phyloP scores from a whole-genome alignment of 23 tunicate genomes.

The Oikopleura vanhoeffeni region DNA sequence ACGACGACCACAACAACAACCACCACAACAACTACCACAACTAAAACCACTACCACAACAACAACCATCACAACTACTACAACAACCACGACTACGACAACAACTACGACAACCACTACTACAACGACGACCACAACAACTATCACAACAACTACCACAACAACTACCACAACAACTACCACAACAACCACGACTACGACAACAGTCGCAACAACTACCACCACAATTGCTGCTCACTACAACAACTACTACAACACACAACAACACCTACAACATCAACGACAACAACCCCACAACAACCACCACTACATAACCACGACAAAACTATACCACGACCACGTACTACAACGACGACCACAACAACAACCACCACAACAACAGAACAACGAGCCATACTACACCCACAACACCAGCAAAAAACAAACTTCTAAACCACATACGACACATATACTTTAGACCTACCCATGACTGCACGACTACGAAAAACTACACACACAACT shows the following conservation, averaged over 20 bases:
- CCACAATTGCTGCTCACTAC: too few species aligned
- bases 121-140: background rate
- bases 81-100: background rate
- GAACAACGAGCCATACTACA: background rate
- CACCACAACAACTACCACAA: background rate
- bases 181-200: too few species aligned
- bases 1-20: conserved; percentile 10
- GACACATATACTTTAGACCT: too few species aligned
- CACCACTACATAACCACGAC: background rate
- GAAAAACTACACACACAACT: too few species aligned
- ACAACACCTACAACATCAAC: too few species aligned
- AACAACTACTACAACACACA: too few species aligned
- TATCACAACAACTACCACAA: background rate
- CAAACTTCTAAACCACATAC: too few species aligned
- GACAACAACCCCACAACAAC: too few species aligned
- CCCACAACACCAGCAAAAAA: background rate
- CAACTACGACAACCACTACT: background rate
- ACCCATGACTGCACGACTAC: too few species aligned
- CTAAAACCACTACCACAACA: background rate
- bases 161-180: conserved; percentile 1
- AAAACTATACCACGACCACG: background rate
- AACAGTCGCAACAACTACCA: too few species aligned
- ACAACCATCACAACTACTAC: background rate
- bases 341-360: background rate
- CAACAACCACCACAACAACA: background rate